phyloP scores from a whole-genome alignment of 2,888 invertebrate genomes.

The Orthonychiurus folsomi region DNA sequence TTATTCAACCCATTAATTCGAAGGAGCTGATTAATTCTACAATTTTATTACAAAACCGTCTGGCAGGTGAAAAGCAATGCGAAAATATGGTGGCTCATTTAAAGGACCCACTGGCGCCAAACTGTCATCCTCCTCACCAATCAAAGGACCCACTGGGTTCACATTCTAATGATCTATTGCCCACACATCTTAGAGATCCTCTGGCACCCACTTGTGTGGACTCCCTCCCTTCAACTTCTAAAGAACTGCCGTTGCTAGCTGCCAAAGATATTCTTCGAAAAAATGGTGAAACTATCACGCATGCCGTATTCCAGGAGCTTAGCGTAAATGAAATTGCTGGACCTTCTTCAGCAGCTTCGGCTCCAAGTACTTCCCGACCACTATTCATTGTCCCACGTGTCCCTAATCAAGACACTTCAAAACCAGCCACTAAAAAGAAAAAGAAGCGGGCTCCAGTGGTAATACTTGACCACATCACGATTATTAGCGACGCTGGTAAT shows the following conservation, averaged over 20 bases:
- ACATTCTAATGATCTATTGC: neutral
- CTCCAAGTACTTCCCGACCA: no score
- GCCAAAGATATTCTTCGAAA: no score
- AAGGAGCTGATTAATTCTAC: neutral
- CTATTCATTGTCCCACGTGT: no score
- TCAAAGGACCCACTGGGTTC: neutral
- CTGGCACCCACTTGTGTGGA: no score
- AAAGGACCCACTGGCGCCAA: neutral
- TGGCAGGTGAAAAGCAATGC: neutral
- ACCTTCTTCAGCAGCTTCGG: neutral
- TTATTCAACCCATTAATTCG: no score
- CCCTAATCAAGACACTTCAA: no score
- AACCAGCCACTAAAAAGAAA: no score
- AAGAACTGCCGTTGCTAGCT: no score
- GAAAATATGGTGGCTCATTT: no score
- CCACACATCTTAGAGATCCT: no score
- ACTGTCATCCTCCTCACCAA: neutral
- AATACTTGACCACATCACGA: slow-evolving; percentile 38
- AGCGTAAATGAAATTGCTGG: neutral
- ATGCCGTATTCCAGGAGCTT: neutral
- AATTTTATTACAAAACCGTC: neutral
- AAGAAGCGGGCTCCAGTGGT: slow-evolving; percentile 37
- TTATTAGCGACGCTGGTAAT: slow-evolving; percentile 18
- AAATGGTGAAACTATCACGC: no score
- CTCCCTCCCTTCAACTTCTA: neutral